phyloP scores from a whole-genome alignment of 2,113 vertebrate genomes.

The Podilymbus podiceps region DNA sequence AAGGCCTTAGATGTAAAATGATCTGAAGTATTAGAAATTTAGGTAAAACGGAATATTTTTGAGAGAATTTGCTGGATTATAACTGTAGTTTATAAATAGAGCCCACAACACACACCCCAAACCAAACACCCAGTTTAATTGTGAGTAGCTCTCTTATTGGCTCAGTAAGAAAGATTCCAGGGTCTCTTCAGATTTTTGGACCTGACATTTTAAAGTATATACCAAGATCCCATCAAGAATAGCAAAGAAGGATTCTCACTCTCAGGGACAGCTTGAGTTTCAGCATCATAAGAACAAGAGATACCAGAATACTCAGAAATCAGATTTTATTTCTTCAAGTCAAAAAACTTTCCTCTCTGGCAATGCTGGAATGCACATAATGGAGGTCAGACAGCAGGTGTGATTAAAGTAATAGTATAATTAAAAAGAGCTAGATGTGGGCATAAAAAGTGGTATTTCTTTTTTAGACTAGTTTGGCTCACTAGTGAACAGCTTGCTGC shows the following conservation, averaged over 20 bases:
- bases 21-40: background rate
- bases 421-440: slow-evolving; percentile 27
- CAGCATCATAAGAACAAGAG: background rate
- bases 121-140: background rate
- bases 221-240: background rate
- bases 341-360: background rate
- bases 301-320: background rate
- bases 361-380: background rate
- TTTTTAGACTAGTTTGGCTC: background rate
- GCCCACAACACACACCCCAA: no score
- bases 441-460: background rate
- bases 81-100: background rate
- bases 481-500: background rate
- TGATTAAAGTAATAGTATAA: slow-evolving; percentile 51
- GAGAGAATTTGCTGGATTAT: background rate
- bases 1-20: background rate
- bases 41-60: background rate
- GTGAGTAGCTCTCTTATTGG: background rate
- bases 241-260: background rate
- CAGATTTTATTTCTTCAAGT: background rate
- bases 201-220: background rate
- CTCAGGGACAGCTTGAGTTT: background rate
- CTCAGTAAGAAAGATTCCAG: background rate
- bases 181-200: background rate
- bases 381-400: slow-evolving; percentile 18